Evolutionary conservation across 2,113 vertebrate species (phyloP), one percentile per base, ranked within the genome.

Genomic region (Hippopotamus amphibius): DNA sequence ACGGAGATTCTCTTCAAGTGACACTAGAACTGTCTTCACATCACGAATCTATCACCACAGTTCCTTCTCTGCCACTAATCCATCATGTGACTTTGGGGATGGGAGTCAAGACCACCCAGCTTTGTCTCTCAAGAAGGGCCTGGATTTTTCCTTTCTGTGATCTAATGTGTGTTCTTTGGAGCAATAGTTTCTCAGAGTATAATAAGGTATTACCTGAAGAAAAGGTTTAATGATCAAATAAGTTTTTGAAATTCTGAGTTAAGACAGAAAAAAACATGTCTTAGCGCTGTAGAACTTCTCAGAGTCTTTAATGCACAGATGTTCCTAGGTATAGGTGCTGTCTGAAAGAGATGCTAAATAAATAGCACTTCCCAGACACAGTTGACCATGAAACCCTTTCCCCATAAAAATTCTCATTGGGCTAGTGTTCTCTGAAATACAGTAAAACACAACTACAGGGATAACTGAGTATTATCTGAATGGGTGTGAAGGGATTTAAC

Each of bases 161-260:
- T 26, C 48, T 53, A 17, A 1, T 21, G 30, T 28, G 3, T 53
- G n/a, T 8, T 69, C 43, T 66, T 90, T 79, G 43, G 12, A 63
- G 4, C 15, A 28, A 9, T 33, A 41, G 14, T 33, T 93, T 93
- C n/a, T 55, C 4, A n/a, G 14, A 55, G 37, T 50, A 82, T 28
- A 55, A 30, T 28, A 61, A 76, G 11, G 14, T 41, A n/a, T 57
- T 65, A 57, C 28, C 55, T 71, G 33, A 79, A 84, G 71, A 61
- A 76, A 71, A 85, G 5, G 4, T 30, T 28, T 57, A 80, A 93
- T 55, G 24, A 79, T 63, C 55, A 80, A 59, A 77, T 95, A 92
- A 87, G 55, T 94, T 97, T 94, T 69, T 96, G 88, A 96, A 98
- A 90, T 19, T 1, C 26, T 48, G 43, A 8, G 10, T 14, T 26